Conservation (phyloP, 2,113 vertebrate genomes). For the Bubo scandiacus region DNA sequence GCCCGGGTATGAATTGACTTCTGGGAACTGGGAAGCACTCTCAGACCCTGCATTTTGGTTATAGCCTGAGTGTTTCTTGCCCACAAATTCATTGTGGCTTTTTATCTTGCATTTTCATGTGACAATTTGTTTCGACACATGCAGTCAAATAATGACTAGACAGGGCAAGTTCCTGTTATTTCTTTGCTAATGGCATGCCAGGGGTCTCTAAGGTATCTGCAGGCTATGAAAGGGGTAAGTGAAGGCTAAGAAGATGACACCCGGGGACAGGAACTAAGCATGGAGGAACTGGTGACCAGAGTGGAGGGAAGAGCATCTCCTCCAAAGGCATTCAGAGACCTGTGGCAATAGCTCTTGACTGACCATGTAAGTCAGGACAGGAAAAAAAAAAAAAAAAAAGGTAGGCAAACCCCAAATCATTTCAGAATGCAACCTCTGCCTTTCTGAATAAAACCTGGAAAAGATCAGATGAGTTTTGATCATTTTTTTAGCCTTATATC, state of each 20-base stretch:
- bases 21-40: not conserved
- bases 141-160: not conserved
- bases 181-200: not conserved
- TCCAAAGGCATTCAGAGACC: not conserved
- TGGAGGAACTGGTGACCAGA: not conserved
- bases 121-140: not conserved
- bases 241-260: not conserved
- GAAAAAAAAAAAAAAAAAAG: not conserved
- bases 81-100: not conserved
- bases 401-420: not conserved
- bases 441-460: not conserved
- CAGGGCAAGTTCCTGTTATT: not conserved
- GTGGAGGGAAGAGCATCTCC: not conserved
- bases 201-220: not conserved
- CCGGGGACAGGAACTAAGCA: not conserved
- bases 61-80: not conserved
- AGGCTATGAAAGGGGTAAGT: not conserved
- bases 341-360: not conserved
- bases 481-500: not conserved
- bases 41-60: not conserved
- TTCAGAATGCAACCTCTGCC: not conserved
- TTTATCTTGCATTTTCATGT: not conserved
- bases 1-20: not conserved
- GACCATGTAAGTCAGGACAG: not conserved
- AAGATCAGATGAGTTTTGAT: accelerated